Evolutionary conservation across 2,888 invertebrate species (phyloP).

Genomic region (Caenorhabditis imperialis): DNA sequence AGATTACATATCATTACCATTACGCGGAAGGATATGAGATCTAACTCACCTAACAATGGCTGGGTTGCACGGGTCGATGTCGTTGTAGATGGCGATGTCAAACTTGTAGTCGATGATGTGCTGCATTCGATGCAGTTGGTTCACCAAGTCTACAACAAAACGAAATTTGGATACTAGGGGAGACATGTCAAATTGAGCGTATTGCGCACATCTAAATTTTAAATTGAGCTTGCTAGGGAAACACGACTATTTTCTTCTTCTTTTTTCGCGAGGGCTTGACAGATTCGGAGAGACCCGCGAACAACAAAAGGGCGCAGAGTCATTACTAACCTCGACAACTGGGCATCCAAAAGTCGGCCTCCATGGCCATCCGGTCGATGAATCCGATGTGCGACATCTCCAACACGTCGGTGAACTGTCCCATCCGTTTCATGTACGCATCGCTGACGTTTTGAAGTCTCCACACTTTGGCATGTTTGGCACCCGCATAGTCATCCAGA

Average conservation of each 20-base stretch:
- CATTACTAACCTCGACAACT: slow-evolving; percentile 38
- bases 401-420: slow-evolving; percentile 17
- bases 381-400: slow-evolving; percentile 42
- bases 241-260: too few species aligned
- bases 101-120: slow-evolving; percentile 41
- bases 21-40: slow-evolving; percentile 54
- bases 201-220: not conserved
- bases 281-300: too few species aligned
- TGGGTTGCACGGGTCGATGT: slow-evolving; percentile 48
- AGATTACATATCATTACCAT: slow-evolving; percentile 61
- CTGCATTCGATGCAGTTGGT: slow-evolving; percentile 21
- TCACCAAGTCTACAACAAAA: slow-evolving; percentile 24
- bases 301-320: not conserved
- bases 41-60: slow-evolving; percentile 54
- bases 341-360: slow-evolving; percentile 40
- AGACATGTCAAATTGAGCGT: not conserved
- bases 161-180: too few species aligned
- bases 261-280: too few species aligned
- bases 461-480: slow-evolving; percentile 52
- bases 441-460: slow-evolving; percentile 44
- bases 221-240: too few species aligned
- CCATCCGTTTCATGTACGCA: slow-evolving; percentile 23
- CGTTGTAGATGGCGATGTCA: slow-evolving; percentile 47
- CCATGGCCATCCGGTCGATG: slow-evolving; percentile 21
- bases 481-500: slow-evolving; percentile 43